Conservation (phyloP, 30 jellyfish, hydroid and myxozoan genomes). For the Turritopsis rubra region DNA sequence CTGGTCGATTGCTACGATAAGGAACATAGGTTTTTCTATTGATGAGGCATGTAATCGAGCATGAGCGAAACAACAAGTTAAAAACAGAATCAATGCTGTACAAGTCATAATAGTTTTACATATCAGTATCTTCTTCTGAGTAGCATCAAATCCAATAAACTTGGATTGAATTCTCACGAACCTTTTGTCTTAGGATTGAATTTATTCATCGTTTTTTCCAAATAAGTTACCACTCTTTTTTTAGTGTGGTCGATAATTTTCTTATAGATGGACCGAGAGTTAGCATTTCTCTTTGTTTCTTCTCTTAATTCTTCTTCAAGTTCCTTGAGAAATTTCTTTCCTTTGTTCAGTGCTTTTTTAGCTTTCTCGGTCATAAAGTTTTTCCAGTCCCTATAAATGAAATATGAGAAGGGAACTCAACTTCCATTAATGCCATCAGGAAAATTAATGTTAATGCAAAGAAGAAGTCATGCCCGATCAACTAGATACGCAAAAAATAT, state of each 20-base stretch:
- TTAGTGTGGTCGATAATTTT: not conserved
- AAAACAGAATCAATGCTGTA: too few relatives aligned
- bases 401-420: too few relatives aligned
- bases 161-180: too few relatives aligned
- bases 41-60: not conserved
- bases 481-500: too few relatives aligned
- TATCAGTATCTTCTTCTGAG: too few relatives aligned
- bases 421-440: too few relatives aligned
- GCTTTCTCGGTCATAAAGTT: not conserved
- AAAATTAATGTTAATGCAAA: too few relatives aligned
- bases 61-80: too few relatives aligned
- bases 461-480: too few relatives aligned
- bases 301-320: not conserved
- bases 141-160: too few relatives aligned
- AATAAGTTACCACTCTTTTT: not conserved
- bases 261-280: not conserved
- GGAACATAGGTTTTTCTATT: not conserved
- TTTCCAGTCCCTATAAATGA: not conserved
- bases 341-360: not conserved
- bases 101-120: too few relatives aligned
- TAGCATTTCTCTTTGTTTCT: not conserved
- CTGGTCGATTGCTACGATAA: not conserved
- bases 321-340: not conserved
- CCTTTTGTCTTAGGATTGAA: not conserved
- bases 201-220: not conserved